phyloP scores from a whole-genome alignment of 2,113 vertebrate species.

The Brachyhypopomus gauderio region DNA sequence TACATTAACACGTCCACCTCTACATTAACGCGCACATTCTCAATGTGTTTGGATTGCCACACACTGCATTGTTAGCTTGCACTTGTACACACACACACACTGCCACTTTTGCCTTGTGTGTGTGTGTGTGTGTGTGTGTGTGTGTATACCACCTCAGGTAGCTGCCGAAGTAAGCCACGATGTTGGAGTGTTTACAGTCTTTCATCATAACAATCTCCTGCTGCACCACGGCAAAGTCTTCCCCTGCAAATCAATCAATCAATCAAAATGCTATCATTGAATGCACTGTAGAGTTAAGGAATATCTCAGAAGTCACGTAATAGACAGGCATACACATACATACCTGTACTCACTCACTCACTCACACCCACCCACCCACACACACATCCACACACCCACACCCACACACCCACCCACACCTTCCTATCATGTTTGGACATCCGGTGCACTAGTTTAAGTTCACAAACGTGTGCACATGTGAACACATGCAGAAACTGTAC shows the following conservation, averaged over 20 bases:
- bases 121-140: neutral
- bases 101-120: too few relatives aligned
- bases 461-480: neutral
- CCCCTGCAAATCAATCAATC: conserved; percentile 75
- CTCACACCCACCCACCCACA: neutral
- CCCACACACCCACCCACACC: neutral
- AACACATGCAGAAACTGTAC: conserved; percentile 19
- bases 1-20: too few relatives aligned
- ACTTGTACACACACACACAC: too few relatives aligned
- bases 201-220: conserved; percentile 99
- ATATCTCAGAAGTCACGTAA: neutral
- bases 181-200: conserved; percentile 98
- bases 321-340: neutral
- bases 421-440: too few relatives aligned
- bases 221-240: conserved; percentile 99
- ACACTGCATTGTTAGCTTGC: too few relatives aligned
- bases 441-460: too few relatives aligned
- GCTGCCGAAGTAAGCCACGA: conserved; percentile 99
- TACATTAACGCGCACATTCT: too few relatives aligned
- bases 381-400: neutral
- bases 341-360: too few relatives aligned
- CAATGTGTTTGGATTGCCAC: too few relatives aligned
- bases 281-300: neutral
- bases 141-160: conserved; percentile 86
- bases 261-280: neutral